These are phyloP conservation scores for Saccostrea echinata DNA, from an alignment of 1,140 invertebrate species.

Conservation along the genomic window DNA sequence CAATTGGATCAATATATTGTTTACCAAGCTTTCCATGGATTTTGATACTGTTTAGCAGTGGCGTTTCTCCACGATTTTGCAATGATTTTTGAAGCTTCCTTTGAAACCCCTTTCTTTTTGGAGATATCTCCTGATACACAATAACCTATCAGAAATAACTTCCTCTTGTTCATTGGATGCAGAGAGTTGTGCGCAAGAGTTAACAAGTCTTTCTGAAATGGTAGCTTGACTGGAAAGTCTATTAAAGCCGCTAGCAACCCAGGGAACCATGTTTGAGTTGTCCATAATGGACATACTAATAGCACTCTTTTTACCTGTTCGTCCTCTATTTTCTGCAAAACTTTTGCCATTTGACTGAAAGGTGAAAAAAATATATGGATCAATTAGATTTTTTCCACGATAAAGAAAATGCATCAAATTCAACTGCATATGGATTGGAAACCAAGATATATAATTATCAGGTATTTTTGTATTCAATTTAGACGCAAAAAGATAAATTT, in stretches of 20 bases:
- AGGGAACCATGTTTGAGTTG: slow-evolving; percentile 41
- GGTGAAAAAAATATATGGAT: slow-evolving; percentile 41
- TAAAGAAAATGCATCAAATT: slow-evolving; percentile 47
- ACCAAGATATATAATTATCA: slow-evolving; percentile 29
- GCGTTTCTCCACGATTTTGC: neutral
- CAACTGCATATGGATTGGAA: slow-evolving; percentile 34
- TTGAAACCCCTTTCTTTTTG: too few relatives aligned
- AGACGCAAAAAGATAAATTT: slow-evolving; percentile 56
- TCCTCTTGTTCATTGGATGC: too few relatives aligned
- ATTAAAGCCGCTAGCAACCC: neutral
- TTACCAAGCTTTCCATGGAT: neutral
- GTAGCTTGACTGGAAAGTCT: slow-evolving; percentile 14
- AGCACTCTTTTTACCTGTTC: neutral
- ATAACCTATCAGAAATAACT: too few relatives aligned
- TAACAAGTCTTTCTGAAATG: neutral
- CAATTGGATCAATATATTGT: slow-evolving; percentile 3
- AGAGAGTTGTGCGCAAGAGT: neutral
- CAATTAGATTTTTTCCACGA: neutral
- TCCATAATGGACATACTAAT: slow-evolving; percentile 20
- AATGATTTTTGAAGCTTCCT: too few relatives aligned
- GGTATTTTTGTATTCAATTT: slow-evolving; percentile 41
- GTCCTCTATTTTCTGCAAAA: slow-evolving; percentile 15
- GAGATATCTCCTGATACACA: too few relatives aligned
- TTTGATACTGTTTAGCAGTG: slow-evolving; percentile 32
- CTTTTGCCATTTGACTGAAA: slow-evolving; percentile 10